Evolutionary conservation across 2,113 vertebrate species (phyloP), one percentile per base, ranked within the genome.

Genomic region (Gobius niger): DNA sequence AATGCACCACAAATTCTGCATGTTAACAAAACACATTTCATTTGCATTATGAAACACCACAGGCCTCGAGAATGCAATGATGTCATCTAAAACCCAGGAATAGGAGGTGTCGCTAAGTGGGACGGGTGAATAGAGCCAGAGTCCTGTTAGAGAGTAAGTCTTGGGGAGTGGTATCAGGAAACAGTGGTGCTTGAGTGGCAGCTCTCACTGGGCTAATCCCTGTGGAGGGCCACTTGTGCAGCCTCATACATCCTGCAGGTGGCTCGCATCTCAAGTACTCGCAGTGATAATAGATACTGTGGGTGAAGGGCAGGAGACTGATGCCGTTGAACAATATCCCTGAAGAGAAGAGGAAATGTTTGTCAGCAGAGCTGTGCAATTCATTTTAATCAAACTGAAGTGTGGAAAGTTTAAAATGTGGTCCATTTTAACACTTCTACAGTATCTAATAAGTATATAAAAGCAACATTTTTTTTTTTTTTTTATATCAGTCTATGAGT

Each of bases 241-340:
- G 71, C 83, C 63, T 83, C 66, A 56, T 14, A 74, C 88, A 85
- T 88, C 91, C 84, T 67, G 80, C 91, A 93, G 92, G 89, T 90
- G 91, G 89, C 90, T 94, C 86, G 87, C 90, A 94, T 94, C 91
- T 88, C 83, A 93, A 94, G 91, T 85, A 91, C 88, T 84, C 86
- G n/a, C 91, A 89, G 90, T 86, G 77, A 87, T 77, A 72, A 63
- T 79, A 18, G 46, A 87, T 24, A 52, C 24, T 44, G 75, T 72
- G 47, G 66, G 46, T 52, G 64, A 81, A 60, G 73, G 67, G 81
- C 67, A 42, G 53, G 10, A 14, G 42, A 44, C 40, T 7, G 15
- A 40, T 7, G 12, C 12, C 54, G 40, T 57, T 57, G 14, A 40
- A 40, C 14, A 16, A 18, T 6, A 24, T 54, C 12, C 18, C 11